Evolutionary conservation across 1,140 invertebrate species (phyloP), one percentile per base, ranked within the genome.

Genomic region (Scaptomyza graminum): DNA sequence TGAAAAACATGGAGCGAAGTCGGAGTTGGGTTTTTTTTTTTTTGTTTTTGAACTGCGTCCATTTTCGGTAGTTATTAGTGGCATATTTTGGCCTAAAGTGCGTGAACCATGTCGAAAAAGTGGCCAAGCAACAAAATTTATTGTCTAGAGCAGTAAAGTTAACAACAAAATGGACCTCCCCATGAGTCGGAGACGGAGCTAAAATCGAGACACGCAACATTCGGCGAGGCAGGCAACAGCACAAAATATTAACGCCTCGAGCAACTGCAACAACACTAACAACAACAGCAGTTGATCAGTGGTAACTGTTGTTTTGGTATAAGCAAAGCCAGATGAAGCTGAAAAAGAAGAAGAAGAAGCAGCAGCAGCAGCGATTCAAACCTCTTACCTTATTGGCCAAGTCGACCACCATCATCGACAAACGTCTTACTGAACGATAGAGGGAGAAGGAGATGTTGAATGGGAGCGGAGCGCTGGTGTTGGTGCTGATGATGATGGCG

Each of bases 21-120:
- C 31, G 15, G 46, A 18, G 28, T 44, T 34, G 9, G 0, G 31
- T 34, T 28, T 6, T 28, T 5, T 5, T 5, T 28, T 28, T 3
- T 28, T 5, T 5, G 1, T 28, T 28, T 25, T 52, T 12, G 43
- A 9, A 64, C 62, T 44, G 63, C 71, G 68, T 65, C 75, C 82
- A 87, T 87, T 87, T 87, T 87, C 83, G 83, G 84, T 88, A 82
- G 83, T 88, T 88, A 88, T 88, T 88, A 88, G 83, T 88, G 83
- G 83, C 84, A 88, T 88, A 88, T 88, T 88, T 89, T 88, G 83
- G 83, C 83, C 76, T 88, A 88, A 88, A 88, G 83, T 88, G 83
- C 83, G 83, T 88, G 83, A 88, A 88, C 83, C 83, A 88, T 88
- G 83, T 88, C 83, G 79, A 79, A 76, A 74, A 87, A 81, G 60